These are phyloP conservation scores for Hipparchia semele DNA, from an alignment of 2,888 invertebrate species.

Conservation along the genomic window DNA sequence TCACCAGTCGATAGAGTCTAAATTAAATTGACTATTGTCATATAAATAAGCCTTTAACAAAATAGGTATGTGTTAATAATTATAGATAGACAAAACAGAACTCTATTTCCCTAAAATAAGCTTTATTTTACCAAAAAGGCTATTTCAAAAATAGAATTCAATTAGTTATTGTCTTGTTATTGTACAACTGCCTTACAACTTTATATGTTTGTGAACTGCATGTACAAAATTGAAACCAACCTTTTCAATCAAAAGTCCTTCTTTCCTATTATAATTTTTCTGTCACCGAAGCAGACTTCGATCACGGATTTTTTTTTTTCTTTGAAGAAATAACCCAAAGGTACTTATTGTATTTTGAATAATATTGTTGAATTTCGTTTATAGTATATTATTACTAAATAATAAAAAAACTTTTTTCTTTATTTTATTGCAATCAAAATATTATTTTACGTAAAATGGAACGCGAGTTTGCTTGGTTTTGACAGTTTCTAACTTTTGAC, in stretches of 20 bases:
- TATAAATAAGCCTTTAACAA: conserved; percentile 1
- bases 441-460: conserved; percentile 2
- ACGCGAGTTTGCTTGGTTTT: background rate
- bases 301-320: no score
- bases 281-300: no score
- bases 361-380: no score
- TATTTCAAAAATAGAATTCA: background rate
- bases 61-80: background rate
- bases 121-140: background rate
- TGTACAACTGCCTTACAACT: conserved; percentile 3
- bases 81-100: background rate
- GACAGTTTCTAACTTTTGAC: background rate
- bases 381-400: no score
- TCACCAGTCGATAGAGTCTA: background rate
- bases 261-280: no score
- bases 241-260: no score
- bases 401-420: no score
- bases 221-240: no score
- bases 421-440: no score
- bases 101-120: background rate
- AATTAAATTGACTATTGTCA: background rate
- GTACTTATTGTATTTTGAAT: no score
- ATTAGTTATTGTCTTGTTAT: background rate
- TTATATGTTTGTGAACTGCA: no score
- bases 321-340: no score